Conservation (phyloP, 2,888 invertebrate species). For the Acanthosepion pharaonis region DNA sequence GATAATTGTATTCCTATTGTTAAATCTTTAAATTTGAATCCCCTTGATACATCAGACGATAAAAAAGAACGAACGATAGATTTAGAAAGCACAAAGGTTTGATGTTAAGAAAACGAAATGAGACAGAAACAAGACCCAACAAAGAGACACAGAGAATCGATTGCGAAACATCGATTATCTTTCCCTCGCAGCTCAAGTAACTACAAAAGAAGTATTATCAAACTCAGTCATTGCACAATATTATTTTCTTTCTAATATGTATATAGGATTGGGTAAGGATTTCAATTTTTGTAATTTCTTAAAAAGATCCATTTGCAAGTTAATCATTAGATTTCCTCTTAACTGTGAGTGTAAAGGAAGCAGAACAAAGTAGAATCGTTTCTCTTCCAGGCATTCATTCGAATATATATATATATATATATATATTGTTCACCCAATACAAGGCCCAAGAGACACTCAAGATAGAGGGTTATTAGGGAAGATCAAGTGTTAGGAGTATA, state of each 20-base stretch:
- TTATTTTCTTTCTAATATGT: background rate
- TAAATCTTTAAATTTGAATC: background rate
- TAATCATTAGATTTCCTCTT: too few species aligned
- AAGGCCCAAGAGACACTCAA: too few species aligned
- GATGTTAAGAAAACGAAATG: background rate
- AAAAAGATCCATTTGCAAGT: too few species aligned
- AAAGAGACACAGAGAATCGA: constrained; percentile 17
- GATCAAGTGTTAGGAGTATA: too few species aligned
- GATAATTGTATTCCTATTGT: constrained; percentile 4
- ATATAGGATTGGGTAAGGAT: too few species aligned
- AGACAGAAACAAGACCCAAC: background rate
- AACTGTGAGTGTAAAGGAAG: too few species aligned
- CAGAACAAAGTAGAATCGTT: too few species aligned
- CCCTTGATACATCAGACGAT: background rate
- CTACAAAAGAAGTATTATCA: background rate
- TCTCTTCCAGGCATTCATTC: too few species aligned
- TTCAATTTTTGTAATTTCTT: too few species aligned
- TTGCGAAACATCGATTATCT: background rate
- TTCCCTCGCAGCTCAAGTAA: background rate
- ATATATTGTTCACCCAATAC: too few species aligned
- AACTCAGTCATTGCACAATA: background rate
- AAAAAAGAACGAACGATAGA: background rate
- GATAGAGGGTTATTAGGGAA: too few species aligned
- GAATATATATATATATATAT: background rate
- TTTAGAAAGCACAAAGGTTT: background rate